A percentile compares a stretch with the other conserved stretches of the same genome.
Evolutionary conservation across 1,140 invertebrate species (phyloP).

Genomic region (Pinna nobilis): DNA sequence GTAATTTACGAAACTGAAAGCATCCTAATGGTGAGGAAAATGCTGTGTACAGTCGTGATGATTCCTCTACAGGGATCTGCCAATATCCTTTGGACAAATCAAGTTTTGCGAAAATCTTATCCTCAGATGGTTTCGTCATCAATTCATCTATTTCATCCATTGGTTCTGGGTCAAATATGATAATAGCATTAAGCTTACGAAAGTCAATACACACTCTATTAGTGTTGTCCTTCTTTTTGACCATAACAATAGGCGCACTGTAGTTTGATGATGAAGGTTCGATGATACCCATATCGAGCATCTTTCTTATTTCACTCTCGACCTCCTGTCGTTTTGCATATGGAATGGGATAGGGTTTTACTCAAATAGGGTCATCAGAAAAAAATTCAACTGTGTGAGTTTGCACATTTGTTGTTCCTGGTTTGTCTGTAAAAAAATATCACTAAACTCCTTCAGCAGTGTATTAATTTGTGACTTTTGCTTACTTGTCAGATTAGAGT

Average conservation of each 20-base stretch:
- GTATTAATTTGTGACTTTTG: neutral
- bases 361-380: slow-evolving; percentile 10
- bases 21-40: slow-evolving; percentile 27
- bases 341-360: slow-evolving; percentile 63
- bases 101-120: slow-evolving; percentile 28
- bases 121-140: neutral
- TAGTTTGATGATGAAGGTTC: slow-evolving; percentile 70
- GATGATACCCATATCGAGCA: slow-evolving; percentile 53
- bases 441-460: slow-evolving; percentile 9
- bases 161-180: slow-evolving; percentile 39
- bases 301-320: slow-evolving; percentile 39
- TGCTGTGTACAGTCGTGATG: neutral
- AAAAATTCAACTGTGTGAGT: slow-evolving; percentile 22
- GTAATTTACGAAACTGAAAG: neutral
- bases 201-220: slow-evolving; percentile 76
- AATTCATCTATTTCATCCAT: slow-evolving; percentile 46
- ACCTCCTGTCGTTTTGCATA: slow-evolving; percentile 65
- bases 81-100: slow-evolving; percentile 36
- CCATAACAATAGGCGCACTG: slow-evolving; percentile 76
- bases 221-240: slow-evolving; percentile 73
- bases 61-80: slow-evolving; percentile 8
- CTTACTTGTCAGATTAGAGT: neutral
- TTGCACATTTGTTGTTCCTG: slow-evolving; percentile 24
- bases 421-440: slow-evolving; percentile 31
- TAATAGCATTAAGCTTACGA: slow-evolving; percentile 53